Evolutionary conservation across 2,888 invertebrate species (phyloP).

Genomic region (Pammene aurita): DNA sequence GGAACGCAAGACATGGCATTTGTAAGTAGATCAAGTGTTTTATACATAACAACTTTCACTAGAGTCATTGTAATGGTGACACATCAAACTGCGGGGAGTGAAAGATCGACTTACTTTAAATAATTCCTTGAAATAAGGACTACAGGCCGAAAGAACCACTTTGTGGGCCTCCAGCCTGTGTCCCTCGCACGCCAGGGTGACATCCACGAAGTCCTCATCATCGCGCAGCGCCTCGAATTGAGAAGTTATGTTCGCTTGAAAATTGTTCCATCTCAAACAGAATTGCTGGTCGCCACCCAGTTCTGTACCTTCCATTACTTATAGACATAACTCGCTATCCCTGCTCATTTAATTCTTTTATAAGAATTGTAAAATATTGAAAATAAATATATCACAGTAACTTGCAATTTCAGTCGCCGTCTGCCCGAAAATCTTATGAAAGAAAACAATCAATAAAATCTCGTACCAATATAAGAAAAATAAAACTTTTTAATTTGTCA

Average conservation of each 20-base stretch:
- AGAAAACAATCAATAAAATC: slow-evolving; percentile 85
- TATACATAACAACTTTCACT: slow-evolving; percentile 84
- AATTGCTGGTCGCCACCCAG: slow-evolving; percentile 91
- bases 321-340: slow-evolving; percentile 84
- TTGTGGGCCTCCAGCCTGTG: slow-evolving; percentile 92
- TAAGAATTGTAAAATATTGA: slow-evolving; percentile 82
- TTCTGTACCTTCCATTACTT: slow-evolving; percentile 85
- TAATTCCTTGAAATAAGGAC: slow-evolving; percentile 93
- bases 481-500: slow-evolving; percentile 84
- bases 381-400: slow-evolving; percentile 84
- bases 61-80: slow-evolving; percentile 84
- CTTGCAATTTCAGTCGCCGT: slow-evolving; percentile 84
- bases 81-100: slow-evolving; percentile 83
- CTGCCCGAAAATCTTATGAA: slow-evolving; percentile 84
- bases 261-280: slow-evolving; percentile 95
- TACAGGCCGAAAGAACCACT: slow-evolving; percentile 93
- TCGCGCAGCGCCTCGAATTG: slow-evolving; percentile 93
- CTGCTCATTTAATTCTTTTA: slow-evolving; percentile 84
- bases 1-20: slow-evolving; percentile 84
- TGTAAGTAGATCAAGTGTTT: slow-evolving; percentile 84
- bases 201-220: slow-evolving; percentile 94
- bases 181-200: slow-evolving; percentile 93
- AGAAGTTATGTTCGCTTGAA: slow-evolving; percentile 93
- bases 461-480: slow-evolving; percentile 84
- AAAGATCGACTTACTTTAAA: slow-evolving; percentile 89